These are phyloP conservation scores for Oncorhynchus tshawytscha DNA, from an alignment of 2,113 vertebrate genomes.

Conservation along the genomic window DNA sequence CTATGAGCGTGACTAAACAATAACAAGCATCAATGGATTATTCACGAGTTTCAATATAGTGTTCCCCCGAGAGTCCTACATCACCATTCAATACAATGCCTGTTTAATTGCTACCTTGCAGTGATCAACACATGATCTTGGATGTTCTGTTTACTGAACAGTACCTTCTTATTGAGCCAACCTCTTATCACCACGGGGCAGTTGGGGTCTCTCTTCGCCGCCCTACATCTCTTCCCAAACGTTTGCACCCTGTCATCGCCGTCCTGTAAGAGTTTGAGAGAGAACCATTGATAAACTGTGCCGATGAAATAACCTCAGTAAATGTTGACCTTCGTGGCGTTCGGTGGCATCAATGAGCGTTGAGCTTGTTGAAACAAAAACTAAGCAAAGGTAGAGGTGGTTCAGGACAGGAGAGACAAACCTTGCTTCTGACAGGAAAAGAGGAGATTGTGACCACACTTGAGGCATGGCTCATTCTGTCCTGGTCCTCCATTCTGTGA, in stretches of 20 bases:
- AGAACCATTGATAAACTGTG: background rate
- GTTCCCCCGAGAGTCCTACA: too few relatives aligned
- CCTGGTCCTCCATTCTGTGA: constrained; percentile 75
- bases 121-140: background rate
- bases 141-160: background rate
- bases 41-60: too few relatives aligned
- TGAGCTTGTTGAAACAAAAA: background rate
- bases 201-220: constrained; percentile 84
- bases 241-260: constrained; percentile 77
- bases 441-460: constrained; percentile 78
- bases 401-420: constrained; percentile 33
- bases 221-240: constrained; percentile 84
- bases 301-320: background rate
- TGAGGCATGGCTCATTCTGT: constrained; percentile 77
- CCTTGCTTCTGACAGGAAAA: constrained; percentile 62
- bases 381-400: background rate
- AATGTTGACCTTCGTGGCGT: background rate
- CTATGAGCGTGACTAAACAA: too few relatives aligned
- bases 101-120: constrained; percentile 35
- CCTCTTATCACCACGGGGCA: constrained; percentile 84
- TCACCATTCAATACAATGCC: constrained; percentile 55
- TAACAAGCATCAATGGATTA: too few relatives aligned
- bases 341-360: background rate
- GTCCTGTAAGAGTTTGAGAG: constrained; percentile 41
- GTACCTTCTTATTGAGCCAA: constrained; percentile 85